A percentile compares a stretch with the other conserved stretches of the same genome.
Evolutionary conservation across 2,113 vertebrate genomes (phyloP).

Genomic region (Fulmarus glacialis): DNA sequence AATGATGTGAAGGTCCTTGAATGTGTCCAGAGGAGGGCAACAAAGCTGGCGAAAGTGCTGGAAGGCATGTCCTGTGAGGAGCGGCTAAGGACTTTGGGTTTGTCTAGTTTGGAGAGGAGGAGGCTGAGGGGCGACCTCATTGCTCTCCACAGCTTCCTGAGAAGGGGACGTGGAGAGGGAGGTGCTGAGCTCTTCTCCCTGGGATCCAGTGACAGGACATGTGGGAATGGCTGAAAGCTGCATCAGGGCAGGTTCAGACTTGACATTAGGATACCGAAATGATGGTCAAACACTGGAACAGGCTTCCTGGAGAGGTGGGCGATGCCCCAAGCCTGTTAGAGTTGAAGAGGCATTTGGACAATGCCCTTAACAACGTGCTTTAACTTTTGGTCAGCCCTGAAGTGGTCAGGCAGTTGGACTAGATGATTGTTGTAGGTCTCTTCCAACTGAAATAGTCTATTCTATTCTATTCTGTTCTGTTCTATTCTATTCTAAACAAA

Average conservation of each 20-base stretch:
- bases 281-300: background rate
- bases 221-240: background rate
- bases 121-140: background rate
- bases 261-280: fast-evolving
- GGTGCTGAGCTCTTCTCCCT: background rate
- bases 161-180: background rate
- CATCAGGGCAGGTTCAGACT: background rate
- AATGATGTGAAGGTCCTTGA: background rate
- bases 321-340: background rate
- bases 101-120: background rate
- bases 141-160: background rate
- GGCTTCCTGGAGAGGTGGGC: background rate
- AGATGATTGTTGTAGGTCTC: background rate
- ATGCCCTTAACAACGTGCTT: background rate
- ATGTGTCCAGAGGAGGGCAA: background rate
- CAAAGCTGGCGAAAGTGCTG: background rate
- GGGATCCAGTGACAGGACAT: fast-evolving
- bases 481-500: background rate
- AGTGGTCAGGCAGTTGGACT: background rate
- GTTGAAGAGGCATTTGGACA: background rate
- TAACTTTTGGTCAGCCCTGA: background rate
- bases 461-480: background rate
- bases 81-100: fast-evolving
- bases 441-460: background rate
- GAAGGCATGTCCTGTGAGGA: background rate